Evolutionary conservation across 2,888 invertebrate species (phyloP).

Genomic region (Oligia latruncula): DNA sequence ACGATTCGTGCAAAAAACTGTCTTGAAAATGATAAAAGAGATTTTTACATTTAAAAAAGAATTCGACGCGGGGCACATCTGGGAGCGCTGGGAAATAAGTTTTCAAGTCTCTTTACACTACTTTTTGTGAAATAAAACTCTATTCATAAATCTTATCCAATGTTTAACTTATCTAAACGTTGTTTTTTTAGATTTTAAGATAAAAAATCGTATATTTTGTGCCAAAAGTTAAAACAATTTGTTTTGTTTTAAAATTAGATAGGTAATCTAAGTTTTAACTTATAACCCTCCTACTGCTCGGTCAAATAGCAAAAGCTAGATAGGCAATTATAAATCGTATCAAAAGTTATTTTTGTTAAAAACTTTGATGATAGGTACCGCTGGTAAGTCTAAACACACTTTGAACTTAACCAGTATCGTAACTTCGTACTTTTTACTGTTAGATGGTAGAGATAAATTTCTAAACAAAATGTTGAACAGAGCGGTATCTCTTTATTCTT

Average conservation of each 20-base stretch:
- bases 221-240: slow-evolving; percentile 3
- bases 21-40: neutral
- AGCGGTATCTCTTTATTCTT: neutral
- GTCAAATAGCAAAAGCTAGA: neutral
- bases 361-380: neutral
- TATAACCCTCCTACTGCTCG: neutral
- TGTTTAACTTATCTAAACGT: slow-evolving; percentile 12
- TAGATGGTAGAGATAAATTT: slow-evolving; percentile 9
- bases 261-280: neutral
- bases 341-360: slow-evolving; percentile 19
- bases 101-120: neutral
- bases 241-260: neutral
- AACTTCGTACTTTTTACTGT: slow-evolving; percentile 9
- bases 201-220: neutral
- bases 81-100: slow-evolving; percentile 10
- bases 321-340: neutral
- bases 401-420: slow-evolving; percentile 38
- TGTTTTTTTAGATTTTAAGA: slow-evolving; percentile 1
- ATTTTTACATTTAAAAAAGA: neutral
- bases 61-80: slow-evolving; percentile 10
- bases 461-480: neutral
- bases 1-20: neutral
- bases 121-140: slow-evolving; percentile 27
- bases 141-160: slow-evolving; percentile 17
- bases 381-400: neutral